Conservation (phyloP, 2,113 vertebrate species). For the Paracyprichromis sp. region DNA sequence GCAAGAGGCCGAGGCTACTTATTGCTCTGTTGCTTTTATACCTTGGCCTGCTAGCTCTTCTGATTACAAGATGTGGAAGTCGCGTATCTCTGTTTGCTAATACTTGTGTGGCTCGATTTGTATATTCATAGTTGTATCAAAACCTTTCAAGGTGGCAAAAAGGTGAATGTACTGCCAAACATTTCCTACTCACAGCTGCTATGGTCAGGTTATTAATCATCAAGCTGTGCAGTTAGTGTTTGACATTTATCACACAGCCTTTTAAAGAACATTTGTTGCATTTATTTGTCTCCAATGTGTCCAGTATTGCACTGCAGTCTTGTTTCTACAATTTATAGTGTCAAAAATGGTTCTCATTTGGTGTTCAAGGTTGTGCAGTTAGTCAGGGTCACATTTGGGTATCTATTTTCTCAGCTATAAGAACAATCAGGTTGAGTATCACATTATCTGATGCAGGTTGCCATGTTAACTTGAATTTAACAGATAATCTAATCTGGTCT, state of each 20-base stretch:
- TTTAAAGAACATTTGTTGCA: neutral
- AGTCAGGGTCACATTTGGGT: neutral
- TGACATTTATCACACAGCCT: neutral
- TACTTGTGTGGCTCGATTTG: neutral
- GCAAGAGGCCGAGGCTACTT: neutral
- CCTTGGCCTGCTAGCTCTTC: neutral
- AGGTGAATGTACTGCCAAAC: neutral
- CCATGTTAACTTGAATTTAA: rapidly evolving
- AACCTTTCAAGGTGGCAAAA: neutral
- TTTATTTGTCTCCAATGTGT: neutral
- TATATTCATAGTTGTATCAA: neutral
- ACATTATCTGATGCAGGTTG: neutral
- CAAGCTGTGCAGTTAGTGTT: neutral
- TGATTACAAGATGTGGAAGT: neutral
- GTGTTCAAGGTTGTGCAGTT: neutral
- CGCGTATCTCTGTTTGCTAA: neutral
- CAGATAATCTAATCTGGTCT: neutral
- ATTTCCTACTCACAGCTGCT: neutral
- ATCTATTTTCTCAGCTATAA: neutral
- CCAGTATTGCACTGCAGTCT: neutral
- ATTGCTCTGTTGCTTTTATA: neutral
- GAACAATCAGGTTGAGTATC: rapidly evolving
- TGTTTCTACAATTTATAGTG: neutral
- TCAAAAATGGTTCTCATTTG: neutral
- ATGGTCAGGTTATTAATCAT: neutral